Evolutionary conservation across 2,797 vertebrate genomes (phyloP).

Genomic region (Fundulus diaphanus): DNA sequence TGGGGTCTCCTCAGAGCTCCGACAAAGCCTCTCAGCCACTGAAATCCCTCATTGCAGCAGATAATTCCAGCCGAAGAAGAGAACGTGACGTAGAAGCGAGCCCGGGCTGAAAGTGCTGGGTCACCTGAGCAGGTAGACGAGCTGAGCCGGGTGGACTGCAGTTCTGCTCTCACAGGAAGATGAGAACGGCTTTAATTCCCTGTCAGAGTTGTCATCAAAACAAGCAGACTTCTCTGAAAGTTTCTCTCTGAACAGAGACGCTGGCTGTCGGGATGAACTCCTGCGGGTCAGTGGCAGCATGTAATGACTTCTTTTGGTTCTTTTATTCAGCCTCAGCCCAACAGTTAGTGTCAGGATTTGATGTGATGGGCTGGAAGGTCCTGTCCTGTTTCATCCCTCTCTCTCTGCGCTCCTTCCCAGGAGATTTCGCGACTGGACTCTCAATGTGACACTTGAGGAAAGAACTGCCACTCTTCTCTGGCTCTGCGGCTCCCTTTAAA

Average conservation of each 20-base stretch:
- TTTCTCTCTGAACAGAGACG: not conserved
- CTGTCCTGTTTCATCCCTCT: slow-evolving; percentile 16
- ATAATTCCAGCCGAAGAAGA: too few relatives aligned
- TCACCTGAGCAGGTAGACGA: too few relatives aligned
- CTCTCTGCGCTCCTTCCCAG: slow-evolving; percentile 7
- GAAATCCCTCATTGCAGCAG: too few relatives aligned
- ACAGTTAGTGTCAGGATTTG: slow-evolving; percentile 18
- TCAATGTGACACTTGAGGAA: slow-evolving; percentile 10
- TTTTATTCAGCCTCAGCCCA: not conserved
- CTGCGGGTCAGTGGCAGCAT: slow-evolving; percentile 9
- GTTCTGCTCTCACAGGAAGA: too few relatives aligned
- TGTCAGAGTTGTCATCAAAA: not conserved
- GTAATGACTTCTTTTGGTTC: slow-evolving; percentile 10
- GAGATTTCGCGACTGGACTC: slow-evolving; percentile 9
- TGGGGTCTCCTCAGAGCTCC: not conserved
- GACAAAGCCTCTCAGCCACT: too few relatives aligned
- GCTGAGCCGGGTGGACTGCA: too few relatives aligned
- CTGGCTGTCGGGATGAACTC: not conserved
- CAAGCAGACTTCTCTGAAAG: not conserved
- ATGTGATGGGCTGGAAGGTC: slow-evolving; percentile 23
- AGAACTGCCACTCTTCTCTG: slow-evolving; percentile 3
- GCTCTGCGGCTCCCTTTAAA: slow-evolving; percentile 5
- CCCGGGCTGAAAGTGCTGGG: too few relatives aligned
- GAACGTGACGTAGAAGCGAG: too few relatives aligned
- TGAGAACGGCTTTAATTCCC: too few relatives aligned